Evolutionary conservation across 2,888 invertebrate species (phyloP).

Genomic region (Labia minor): DNA sequence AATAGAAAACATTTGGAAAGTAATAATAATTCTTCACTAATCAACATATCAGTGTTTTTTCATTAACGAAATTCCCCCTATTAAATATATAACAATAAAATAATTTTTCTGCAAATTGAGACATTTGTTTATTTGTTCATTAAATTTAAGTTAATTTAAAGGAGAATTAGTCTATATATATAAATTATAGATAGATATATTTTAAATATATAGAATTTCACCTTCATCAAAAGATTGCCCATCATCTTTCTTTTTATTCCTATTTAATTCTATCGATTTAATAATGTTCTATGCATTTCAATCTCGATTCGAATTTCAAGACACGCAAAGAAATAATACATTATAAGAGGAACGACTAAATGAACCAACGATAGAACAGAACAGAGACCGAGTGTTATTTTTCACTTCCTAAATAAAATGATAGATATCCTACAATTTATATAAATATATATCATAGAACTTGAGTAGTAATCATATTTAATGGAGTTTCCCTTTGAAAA

Average conservation of each 20-base stretch:
- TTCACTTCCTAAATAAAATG: neutral
- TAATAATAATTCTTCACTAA: neutral
- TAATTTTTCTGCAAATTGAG: no score
- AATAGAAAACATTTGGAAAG: conserved; percentile 5
- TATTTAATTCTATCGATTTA: neutral
- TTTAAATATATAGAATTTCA: no score
- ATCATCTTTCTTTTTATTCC: neutral
- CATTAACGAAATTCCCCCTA: no score
- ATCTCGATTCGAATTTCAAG: neutral
- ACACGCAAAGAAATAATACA: conserved; percentile 2
- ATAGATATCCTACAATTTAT: neutral
- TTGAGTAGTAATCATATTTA: neutral
- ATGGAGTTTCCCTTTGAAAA: neutral
- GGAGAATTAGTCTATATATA: no score
- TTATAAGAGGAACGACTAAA: neutral
- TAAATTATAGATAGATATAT: no score
- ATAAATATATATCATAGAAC: neutral
- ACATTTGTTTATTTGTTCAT: no score
- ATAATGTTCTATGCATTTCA: neutral
- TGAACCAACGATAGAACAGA: no score
- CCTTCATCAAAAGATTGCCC: neutral
- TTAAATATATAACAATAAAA: no score
- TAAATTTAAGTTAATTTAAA: no score
- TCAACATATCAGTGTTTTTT: no score
- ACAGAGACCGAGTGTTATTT: neutral